A percentile compares a stretch with the other conserved stretches of the same genome.
Evolutionary conservation across 2,797 vertebrate species (phyloP).

Genomic region (Tadarida brasiliensis): DNA sequence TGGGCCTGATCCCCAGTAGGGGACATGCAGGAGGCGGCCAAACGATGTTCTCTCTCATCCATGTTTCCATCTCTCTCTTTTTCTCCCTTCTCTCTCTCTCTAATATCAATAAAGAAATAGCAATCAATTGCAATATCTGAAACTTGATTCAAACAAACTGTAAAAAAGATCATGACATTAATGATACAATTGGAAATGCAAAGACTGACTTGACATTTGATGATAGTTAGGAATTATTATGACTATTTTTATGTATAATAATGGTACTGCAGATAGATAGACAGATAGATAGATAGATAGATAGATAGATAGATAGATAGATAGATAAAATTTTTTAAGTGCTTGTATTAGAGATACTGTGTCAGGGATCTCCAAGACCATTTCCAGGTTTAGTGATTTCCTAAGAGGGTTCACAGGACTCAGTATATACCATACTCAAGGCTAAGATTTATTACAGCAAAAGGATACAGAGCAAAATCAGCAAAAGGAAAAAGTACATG

Average conservation of each 20-base stretch:
- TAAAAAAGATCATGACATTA: constrained; percentile 10
- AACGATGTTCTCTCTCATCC: too few relatives aligned
- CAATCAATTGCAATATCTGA: not conserved
- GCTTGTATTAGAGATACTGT: not conserved
- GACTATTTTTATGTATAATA: constrained; percentile 13
- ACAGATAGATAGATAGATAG: not conserved
- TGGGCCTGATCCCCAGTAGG: too few relatives aligned
- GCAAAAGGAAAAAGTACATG: not conserved
- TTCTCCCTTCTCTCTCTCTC: too few relatives aligned
- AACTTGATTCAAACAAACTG: not conserved
- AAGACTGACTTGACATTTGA: constrained; percentile 6
- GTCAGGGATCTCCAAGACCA: not conserved
- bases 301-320: not conserved
- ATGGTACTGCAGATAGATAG: not conserved
- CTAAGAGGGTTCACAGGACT: not conserved
- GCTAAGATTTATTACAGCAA: not conserved
- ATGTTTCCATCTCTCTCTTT: too few relatives aligned
- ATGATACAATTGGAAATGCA: not conserved
- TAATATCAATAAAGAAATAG: not conserved
- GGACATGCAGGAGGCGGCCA: too few relatives aligned
- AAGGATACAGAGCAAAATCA: constrained; percentile 1
- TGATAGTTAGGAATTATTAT: constrained; percentile 7
- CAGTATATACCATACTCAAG: not conserved
- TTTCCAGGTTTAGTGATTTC: not conserved
- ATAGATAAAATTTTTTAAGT: not conserved